Percentiles rank a stretch among this genome's conserved stretches.
These are phyloP conservation scores for Ormyrus nitidulus DNA, from an alignment of 2,888 invertebrate genomes.

Conservation along the genomic window DNA sequence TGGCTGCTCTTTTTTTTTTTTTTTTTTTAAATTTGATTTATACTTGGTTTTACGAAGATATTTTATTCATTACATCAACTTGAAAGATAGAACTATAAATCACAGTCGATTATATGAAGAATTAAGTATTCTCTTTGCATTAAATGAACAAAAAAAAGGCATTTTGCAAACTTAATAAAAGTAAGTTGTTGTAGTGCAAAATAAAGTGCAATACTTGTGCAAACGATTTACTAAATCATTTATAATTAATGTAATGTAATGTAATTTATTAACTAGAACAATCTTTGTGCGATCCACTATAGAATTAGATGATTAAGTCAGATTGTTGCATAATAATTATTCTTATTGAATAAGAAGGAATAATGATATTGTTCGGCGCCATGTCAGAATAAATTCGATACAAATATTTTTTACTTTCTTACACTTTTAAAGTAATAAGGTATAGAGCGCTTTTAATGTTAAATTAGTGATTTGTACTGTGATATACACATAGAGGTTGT, in stretches of 20 bases:
- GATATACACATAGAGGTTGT: conserved; percentile 15
- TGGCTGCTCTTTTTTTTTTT: background rate
- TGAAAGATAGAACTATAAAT: no score
- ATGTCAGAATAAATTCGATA: background rate
- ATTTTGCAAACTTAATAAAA: background rate
- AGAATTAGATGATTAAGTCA: no score
- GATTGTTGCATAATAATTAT: background rate
- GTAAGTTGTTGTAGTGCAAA: background rate
- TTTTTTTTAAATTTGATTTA: background rate
- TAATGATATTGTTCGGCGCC: conserved; percentile 20
- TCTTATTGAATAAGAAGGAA: background rate
- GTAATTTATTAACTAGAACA: no score
- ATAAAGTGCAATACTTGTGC: no score
- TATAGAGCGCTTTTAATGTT: background rate
- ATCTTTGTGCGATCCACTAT: no score
- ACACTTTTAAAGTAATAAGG: background rate
- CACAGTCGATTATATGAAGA: background rate
- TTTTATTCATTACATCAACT: no score
- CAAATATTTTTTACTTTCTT: background rate
- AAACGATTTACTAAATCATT: no score
- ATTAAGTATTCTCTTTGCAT: background rate
- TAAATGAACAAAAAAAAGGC: background rate
- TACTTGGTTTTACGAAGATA: background rate
- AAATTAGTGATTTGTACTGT: conserved; percentile 37
- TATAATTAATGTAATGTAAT: no score